These are phyloP conservation scores for Dendrocincla fuliginosa DNA, from an alignment of 2,797 vertebrate genomes.

Conservation along the genomic window DNA sequence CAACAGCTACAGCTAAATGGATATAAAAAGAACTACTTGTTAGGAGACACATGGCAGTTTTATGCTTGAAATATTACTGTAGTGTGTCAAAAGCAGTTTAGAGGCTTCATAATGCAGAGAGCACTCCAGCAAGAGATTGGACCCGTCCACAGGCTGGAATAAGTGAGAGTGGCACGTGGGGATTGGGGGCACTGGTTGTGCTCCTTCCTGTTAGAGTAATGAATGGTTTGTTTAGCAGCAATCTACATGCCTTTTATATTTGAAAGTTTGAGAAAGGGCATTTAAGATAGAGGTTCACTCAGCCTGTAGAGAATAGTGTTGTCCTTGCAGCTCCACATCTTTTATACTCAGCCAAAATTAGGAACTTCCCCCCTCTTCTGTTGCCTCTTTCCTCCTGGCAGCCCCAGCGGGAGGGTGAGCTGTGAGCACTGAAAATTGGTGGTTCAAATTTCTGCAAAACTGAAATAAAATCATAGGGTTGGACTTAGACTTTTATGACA, in stretches of 20 bases:
- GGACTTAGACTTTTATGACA: background rate
- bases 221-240: background rate
- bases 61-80: background rate
- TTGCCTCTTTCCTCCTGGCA: background rate
- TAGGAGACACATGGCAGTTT: conserved; percentile 13
- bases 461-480: background rate
- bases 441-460: background rate
- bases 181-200: background rate
- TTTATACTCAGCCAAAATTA: background rate
- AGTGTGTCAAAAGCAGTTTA: background rate
- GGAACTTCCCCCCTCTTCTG: background rate
- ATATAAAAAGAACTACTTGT: background rate
- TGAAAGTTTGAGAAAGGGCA: background rate
- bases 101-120: background rate
- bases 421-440: background rate
- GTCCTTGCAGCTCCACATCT: background rate
- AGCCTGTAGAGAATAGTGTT: rapidly evolving
- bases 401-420: rapidly evolving
- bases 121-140: background rate
- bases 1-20: conserved; percentile 14
- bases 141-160: background rate
- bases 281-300: background rate
- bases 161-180: background rate
- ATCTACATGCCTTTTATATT: background rate
- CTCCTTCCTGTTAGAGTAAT: background rate